Base-by-base conservation (phyloP, 2,797 vertebrate genomes). In the Sebastes miniatus region DNA sequence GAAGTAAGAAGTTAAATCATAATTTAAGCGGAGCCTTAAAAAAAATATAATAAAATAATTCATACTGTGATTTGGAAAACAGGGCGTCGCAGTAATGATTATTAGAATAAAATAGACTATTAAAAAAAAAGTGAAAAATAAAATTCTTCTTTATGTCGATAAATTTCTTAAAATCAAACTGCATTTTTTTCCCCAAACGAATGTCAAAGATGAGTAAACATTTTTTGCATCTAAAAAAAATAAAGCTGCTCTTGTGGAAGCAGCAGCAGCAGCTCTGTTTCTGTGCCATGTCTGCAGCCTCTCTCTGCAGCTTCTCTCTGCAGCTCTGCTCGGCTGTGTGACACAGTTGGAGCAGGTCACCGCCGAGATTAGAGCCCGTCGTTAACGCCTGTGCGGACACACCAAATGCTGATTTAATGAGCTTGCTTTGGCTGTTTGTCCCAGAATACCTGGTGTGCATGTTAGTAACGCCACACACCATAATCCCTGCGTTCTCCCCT, bases 381-480 rank as follows among this genome's bases (percentile, higher is more conserved):
- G 83, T 92, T 91, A 93, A 92, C 91, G 91, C 91, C 89, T 84
- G 84, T 88, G 89, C 88, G 80, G 87, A 87, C 69, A 68, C 91
- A 91, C 90, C 90, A 92, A 94, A 93, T 91, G 92, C 89, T 89
- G 86, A 77, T 93, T 92, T 93, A 94, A 94, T 94, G 91, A 94
- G 92, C 90, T 93, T 92, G 88, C 87, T 78, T 84, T 79, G 90
- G 88, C 34, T 92, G 92, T 94, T 93, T 89, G 90, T 92, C 91
- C 91, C 81, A 86, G 91, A 93, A 94, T 90, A 94, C 91, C 93
- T 87, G 91, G 88, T 83, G 90, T 90, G 88, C 80, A 87, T 87
- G 88, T 90, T 87, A 77, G 83, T 12, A 81, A 81, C 85, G 78
- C 85, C 90, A 77, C 85, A 82, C 36, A 69, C 77, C 47, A 9